Evolutionary conservation across 1,140 invertebrate species (phyloP).

Genomic region (Panulirus ornatus): DNA sequence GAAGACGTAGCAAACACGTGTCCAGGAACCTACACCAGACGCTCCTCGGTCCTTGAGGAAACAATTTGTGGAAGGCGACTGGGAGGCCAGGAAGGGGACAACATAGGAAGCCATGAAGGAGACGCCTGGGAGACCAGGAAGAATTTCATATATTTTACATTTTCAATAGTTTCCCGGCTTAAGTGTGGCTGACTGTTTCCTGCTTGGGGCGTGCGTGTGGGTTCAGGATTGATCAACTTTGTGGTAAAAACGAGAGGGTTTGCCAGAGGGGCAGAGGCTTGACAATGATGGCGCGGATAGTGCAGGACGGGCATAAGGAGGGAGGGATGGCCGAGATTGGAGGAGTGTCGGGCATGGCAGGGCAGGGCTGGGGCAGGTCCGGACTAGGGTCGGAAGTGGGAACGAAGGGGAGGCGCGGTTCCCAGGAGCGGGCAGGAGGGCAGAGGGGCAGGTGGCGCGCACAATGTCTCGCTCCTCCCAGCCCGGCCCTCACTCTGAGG

Average conservation of each 20-base stretch:
- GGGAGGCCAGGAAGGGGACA: too few relatives aligned
- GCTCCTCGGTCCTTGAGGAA: too few relatives aligned
- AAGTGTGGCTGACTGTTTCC: neutral
- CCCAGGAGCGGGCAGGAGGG: constrained; percentile 25
- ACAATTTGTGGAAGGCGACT: too few relatives aligned
- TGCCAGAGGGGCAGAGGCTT: neutral
- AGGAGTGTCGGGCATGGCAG: too few relatives aligned
- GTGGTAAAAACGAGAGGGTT: neutral
- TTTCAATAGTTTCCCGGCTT: neutral
- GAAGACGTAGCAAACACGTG: too few relatives aligned
- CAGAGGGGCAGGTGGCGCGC: constrained; percentile 33
- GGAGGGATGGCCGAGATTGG: neutral
- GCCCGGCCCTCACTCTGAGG: neutral
- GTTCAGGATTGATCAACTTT: neutral
- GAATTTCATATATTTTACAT: neutral
- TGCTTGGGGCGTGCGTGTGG: neutral
- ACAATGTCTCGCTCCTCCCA: constrained; percentile 24
- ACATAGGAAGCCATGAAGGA: too few relatives aligned
- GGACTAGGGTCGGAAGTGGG: constrained; percentile 38
- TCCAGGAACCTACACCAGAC: too few relatives aligned
- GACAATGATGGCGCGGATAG: neutral
- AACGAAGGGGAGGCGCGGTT: constrained; percentile 39
- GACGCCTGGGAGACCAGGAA: neutral
- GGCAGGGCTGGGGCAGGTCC: neutral
- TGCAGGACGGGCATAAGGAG: neutral